phyloP scores from a whole-genome alignment of 2,888 invertebrate species.

The Cistogaster globosa region DNA sequence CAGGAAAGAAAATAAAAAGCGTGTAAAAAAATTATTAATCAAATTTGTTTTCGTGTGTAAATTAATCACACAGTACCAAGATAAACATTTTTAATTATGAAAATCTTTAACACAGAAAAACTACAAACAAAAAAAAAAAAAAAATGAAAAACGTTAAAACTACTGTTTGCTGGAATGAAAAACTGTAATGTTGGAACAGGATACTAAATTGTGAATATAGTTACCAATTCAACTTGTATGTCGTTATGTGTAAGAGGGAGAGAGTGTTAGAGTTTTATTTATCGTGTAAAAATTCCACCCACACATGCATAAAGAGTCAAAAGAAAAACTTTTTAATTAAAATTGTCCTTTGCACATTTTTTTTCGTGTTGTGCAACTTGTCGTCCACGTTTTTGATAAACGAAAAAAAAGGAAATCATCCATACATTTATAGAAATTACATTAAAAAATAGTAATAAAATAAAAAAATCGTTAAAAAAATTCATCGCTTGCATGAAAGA shows the following conservation, averaged over 20 bases:
- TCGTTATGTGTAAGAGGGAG: neutral
- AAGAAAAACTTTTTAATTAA: conserved; percentile 81
- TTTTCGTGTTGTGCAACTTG: conserved; percentile 29
- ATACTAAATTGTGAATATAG: conserved; percentile 16
- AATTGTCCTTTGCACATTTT: conserved; percentile 73
- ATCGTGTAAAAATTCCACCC: conserved; percentile 61
- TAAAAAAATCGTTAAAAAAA: conserved; percentile 53
- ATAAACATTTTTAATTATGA: conserved; percentile 71
- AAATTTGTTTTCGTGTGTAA: conserved; percentile 65
- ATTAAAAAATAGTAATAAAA: conserved; percentile 43
- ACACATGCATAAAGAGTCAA: conserved; percentile 57
- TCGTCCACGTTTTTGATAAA: conserved; percentile 38
- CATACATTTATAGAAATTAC: conserved; percentile 47
- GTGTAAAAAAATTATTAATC: conserved; percentile 42
- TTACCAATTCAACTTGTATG: conserved; percentile 6
- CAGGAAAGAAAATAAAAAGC: neutral
- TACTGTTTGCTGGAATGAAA: conserved; percentile 39
- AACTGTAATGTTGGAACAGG: conserved; percentile 40
- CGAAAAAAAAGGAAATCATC: conserved; percentile 63
- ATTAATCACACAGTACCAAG: conserved; percentile 65
- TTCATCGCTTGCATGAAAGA: conserved; percentile 45
- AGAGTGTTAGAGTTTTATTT: conserved; percentile 9
- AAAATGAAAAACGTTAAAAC: conserved; percentile 57
- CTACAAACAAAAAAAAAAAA: conserved; percentile 34
- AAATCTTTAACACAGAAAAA: conserved; percentile 45